A percentile compares a stretch with the other conserved stretches of the same genome.
Evolutionary conservation across 53 echinoderm and acorn worm genomes (phyloP).

Genomic region (Temnopleurus reevesii): DNA sequence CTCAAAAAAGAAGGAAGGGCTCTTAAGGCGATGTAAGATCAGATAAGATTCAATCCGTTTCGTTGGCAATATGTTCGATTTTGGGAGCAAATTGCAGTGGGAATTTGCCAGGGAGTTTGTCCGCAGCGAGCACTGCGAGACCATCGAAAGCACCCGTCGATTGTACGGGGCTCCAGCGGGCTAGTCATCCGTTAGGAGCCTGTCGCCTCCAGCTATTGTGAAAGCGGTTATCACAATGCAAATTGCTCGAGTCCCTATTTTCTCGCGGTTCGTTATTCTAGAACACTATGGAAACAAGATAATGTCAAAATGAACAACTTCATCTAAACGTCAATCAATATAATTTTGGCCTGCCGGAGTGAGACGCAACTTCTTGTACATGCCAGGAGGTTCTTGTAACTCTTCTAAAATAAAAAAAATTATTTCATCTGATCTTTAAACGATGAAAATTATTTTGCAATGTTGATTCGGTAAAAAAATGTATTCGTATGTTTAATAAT

Average conservation of each 20-base stretch:
- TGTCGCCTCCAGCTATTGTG: constrained; percentile 45
- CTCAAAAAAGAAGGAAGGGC: not conserved
- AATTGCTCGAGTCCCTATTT: constrained; percentile 35
- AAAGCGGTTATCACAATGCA: constrained; percentile 11
- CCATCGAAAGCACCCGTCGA: not conserved
- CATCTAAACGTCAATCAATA: constrained; percentile 17
- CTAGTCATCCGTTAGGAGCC: constrained; percentile 8
- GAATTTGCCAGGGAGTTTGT: not conserved
- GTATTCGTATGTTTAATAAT: no score
- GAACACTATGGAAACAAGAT: constrained; percentile 13
- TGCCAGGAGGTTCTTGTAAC: no score
- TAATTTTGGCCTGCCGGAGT: not conserved
- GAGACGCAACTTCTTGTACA: no score
- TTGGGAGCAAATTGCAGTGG: not conserved
- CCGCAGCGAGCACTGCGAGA: not conserved
- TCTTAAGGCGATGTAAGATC: not conserved
- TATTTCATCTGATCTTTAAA: no score
- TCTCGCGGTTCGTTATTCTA: constrained; percentile 24
- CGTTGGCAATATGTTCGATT: constrained; percentile 12
- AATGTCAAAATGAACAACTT: constrained; percentile 46
- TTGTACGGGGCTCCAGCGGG: not conserved
- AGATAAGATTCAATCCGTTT: constrained; percentile 14
- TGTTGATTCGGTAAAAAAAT: no score
- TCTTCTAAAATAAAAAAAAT: no score
- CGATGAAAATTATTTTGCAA: no score